Base-by-base conservation (phyloP, 2,797 vertebrate genomes). In the Meda fulgida region DNA sequence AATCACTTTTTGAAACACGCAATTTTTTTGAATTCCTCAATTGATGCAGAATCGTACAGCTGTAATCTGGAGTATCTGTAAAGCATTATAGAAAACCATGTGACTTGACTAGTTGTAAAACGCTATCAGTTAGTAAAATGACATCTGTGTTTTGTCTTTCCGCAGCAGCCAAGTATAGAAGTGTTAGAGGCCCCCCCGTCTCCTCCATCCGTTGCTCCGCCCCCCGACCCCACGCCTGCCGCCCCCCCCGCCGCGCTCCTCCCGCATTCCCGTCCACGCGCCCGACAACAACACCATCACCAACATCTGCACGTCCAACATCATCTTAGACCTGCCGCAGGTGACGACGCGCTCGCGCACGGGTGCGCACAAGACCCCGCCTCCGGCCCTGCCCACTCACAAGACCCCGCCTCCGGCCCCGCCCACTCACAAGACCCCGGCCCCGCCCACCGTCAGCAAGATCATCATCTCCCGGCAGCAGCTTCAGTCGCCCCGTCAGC, bases 391-490 rank as follows among this genome's bases (percentile, higher is more conserved):
- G 46, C 46, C 46, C 46, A 16, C 93, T 72, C 95, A 89, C 92
- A 96, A 96, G 65, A 93, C 90, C 21, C 87, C 91, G 58, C 34
- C 88, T 16, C 87, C 89, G 48, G 48, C 14, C 43, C 46, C 46
- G 46, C 46, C 46, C 46, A 16, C 46, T 48, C 46, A 48, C 5
- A 48, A 48, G 46, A 5, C 90, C 1, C 40, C 67, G 2, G 89
- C 90, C 88, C 91, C 88, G 0, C 93, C 93, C 81, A 88, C 93
- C 10, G 95, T 97, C 90, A 94, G 96, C 77, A 98, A 97, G 91
- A 97, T 97, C 90, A 96, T 97, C 90, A 96, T 97, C 90, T 96
- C 96, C 88, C 96, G 96, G 89, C 94, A 94, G 84, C 92, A 92
- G 75, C 88, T 92, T 90, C 91, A 95, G 87, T 90, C 92, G 0